Evolutionary conservation across 2,888 invertebrate genomes (phyloP), one percentile per base, ranked within the genome.

Genomic region (Lepeophtheirus nordmannii): DNA sequence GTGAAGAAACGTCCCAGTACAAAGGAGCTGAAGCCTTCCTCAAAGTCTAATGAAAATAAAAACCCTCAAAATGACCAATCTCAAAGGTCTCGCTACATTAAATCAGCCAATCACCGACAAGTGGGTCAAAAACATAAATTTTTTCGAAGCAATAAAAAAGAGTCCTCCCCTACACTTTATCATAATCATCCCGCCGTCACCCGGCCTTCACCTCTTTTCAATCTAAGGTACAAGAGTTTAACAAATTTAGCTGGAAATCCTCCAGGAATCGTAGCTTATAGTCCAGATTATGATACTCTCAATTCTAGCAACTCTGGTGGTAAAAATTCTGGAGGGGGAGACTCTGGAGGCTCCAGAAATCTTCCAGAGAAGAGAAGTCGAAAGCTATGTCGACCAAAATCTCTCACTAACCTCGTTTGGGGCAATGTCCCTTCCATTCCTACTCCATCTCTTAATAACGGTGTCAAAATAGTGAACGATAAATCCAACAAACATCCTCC

Each of bases 231-330:
- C 69, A 74, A 74, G 68, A 72, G 74, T 82, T 82, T 74, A 23
- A 72, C 71, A 11, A 73, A 73, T 69, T 68, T 74, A 30, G 70
- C 71, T 14, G 30, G 23, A 14, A 23, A 38, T 65, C 61, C 22
- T 67, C 30, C 30, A 30, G 53, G 53, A 17, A 8, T 46, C 53
- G n/a, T 46, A n/a, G 53, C 53, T 17, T 46, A 46, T 46, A 84
- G 83, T 17, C 85, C 83, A 82, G 84, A 84, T 71, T 77, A 85
- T 53, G 85, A 86, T 73, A 89, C 89, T n/a, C 78, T 90, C 70
- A 88, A 89, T 74, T 90, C 89, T 46, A 89, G 89, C 74, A 87
- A 89, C 76, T 89, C 89, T 37, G 89, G 89, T 41, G 89, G 89
- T 1, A 81, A 87, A 66, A 87, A 38, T n/a, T 38, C 62, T 10